Conservation (phyloP, 2,888 invertebrate genomes). For the Pachydiplax longipennis region DNA sequence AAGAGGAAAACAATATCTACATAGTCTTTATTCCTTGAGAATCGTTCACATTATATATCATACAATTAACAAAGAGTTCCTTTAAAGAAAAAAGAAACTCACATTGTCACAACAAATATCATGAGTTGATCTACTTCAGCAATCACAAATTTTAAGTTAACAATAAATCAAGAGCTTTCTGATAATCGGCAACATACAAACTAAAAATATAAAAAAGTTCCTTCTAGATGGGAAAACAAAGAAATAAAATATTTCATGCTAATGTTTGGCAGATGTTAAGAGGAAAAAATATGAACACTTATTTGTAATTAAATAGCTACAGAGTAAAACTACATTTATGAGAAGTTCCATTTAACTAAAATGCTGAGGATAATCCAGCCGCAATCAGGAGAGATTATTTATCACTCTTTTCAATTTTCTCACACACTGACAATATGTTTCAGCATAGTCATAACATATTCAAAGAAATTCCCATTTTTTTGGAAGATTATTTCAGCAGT, state of each 20-base stretch:
- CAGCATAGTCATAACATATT: too few relatives aligned
- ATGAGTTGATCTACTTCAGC: background rate
- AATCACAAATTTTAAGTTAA: slow-evolving; percentile 31
- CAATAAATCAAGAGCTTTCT: background rate
- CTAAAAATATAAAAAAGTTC: slow-evolving; percentile 2
- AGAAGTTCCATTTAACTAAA: background rate
- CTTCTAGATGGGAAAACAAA: background rate
- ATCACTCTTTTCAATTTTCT: too few relatives aligned
- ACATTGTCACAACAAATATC: slow-evolving; percentile 19
- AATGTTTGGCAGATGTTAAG: background rate
- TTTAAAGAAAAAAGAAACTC: background rate
- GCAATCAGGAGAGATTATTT: background rate
- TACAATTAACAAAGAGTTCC: slow-evolving; percentile 19
- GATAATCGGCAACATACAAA: slow-evolving; percentile 4
- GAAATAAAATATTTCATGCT: slow-evolving; percentile 2
- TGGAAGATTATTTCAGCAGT: background rate
- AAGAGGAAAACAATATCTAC: slow-evolving; percentile 2
- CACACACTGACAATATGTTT: too few relatives aligned
- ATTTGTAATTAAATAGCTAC: background rate
- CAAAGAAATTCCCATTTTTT: background rate
- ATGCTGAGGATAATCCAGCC: background rate
- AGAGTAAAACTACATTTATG: background rate
- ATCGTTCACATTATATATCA: slow-evolving; percentile 4
- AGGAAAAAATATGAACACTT: background rate
- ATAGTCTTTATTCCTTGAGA: background rate